Percentiles rank a stretch among this genome's conserved stretches.
Conservation (phyloP, 2,888 invertebrate species). For the Ophion ventricosus region DNA sequence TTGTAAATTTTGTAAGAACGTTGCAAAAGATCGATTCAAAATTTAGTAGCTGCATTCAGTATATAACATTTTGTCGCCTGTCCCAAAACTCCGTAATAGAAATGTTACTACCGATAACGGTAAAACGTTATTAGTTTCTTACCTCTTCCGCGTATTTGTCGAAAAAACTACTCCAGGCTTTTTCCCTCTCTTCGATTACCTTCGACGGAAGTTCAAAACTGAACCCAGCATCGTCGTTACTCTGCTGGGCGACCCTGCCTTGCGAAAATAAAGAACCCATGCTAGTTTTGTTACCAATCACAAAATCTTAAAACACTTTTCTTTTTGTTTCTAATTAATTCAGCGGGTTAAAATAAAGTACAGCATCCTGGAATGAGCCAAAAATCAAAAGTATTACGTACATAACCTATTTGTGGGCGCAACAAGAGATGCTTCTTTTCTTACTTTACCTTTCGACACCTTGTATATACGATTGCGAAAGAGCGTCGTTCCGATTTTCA, state of each 20-base stretch:
- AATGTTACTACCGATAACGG: not conserved
- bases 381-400: conserved; percentile 45
- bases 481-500: conserved; percentile 33
- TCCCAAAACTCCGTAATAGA: not conserved
- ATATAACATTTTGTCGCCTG: too few relatives aligned
- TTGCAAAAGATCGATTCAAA: too few relatives aligned
- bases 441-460: conserved; percentile 68
- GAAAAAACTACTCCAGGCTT: conserved; percentile 73
- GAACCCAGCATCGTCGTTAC: conserved; percentile 25
- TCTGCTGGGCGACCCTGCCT: conserved; percentile 61
- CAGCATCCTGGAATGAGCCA: conserved; percentile 60
- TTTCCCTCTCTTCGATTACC: conserved; percentile 64
- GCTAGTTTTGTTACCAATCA: conserved; percentile 56
- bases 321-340: conserved; percentile 44
- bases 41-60: too few relatives aligned
- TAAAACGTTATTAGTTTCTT: not conserved
- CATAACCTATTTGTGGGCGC: conserved; percentile 54
- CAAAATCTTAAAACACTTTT: conserved; percentile 35
- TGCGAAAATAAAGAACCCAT: conserved; percentile 67
- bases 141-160: conserved; percentile 72
- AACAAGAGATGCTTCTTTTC: conserved; percentile 23
- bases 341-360: conserved; percentile 45
- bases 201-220: conserved; percentile 59
- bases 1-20: too few relatives aligned
- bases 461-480: conserved; percentile 67